These are phyloP conservation scores for Odontocerum albicorne DNA, from an alignment of 2,888 invertebrate species.

Conservation along the genomic window DNA sequence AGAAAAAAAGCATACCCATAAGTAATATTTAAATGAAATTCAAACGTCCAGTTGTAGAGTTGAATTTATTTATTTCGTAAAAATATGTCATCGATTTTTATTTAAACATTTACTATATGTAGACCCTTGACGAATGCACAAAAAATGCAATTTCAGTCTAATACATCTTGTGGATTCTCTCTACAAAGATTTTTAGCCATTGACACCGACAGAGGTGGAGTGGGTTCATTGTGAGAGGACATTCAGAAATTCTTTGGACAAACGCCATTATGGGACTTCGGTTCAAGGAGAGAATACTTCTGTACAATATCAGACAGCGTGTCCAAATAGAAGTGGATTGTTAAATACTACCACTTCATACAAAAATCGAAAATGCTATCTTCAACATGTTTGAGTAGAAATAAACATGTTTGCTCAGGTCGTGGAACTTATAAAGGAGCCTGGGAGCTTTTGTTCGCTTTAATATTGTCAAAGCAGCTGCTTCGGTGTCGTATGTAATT, in stretches of 20 bases:
- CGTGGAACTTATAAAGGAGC: not conserved
- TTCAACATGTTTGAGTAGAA: not conserved
- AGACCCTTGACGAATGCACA: not conserved
- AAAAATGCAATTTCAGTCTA: conserved; percentile 8
- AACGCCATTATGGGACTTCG: conserved; percentile 24
- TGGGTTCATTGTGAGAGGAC: conserved; percentile 21
- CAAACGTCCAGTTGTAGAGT: too few relatives aligned
- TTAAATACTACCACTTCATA: not conserved
- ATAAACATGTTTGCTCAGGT: not conserved
- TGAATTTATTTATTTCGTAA: too few relatives aligned
- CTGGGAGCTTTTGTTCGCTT: not conserved
- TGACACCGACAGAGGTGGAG: conserved; percentile 18
- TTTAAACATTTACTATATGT: too few relatives aligned
- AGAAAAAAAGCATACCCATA: too few relatives aligned
- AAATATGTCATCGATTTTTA: too few relatives aligned
- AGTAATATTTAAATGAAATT: too few relatives aligned
- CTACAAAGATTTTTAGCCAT: conserved; percentile 4
- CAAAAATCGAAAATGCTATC: not conserved
- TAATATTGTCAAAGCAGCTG: conserved; percentile 27
- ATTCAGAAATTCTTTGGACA: conserved; percentile 29
- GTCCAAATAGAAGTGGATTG: too few relatives aligned
- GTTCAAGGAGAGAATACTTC: conserved; percentile 13
- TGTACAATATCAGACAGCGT: too few relatives aligned
- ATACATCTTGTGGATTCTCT: conserved; percentile 11
- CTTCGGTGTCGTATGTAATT: conserved; percentile 33